These are phyloP conservation scores for Drosophila nasuta DNA, from an alignment of 1,140 invertebrate genomes.

Conservation along the genomic window DNA sequence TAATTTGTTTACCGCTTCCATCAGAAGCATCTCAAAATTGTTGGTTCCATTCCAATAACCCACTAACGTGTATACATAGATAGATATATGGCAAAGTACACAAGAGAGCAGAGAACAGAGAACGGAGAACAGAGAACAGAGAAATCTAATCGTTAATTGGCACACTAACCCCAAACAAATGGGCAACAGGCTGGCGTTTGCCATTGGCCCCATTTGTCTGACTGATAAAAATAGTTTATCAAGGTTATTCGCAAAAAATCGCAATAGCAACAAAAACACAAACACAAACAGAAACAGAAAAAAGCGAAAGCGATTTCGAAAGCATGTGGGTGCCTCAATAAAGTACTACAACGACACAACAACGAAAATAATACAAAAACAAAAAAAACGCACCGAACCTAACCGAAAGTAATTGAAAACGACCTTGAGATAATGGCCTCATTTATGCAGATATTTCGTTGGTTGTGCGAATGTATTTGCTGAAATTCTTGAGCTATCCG, in stretches of 20 bases:
- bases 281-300: constrained; percentile 2
- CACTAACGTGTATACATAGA: constrained; percentile 21
- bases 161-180: constrained; percentile 81
- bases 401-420: constrained; percentile 52
- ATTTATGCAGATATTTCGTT: constrained; percentile 64
- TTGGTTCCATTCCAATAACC: constrained; percentile 60
- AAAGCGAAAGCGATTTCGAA: constrained; percentile 56
- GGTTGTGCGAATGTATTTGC: constrained; percentile 3
- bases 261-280: constrained; percentile 38
- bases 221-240: constrained; percentile 83
- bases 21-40: constrained; percentile 10
- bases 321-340: constrained; percentile 46
- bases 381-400: constrained; percentile 1
- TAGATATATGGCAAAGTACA: neutral
- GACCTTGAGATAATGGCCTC: constrained; percentile 79
- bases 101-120: neutral
- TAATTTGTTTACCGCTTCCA: constrained; percentile 65
- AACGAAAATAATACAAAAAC: neutral
- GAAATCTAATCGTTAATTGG: constrained; percentile 79
- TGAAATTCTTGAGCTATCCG: constrained; percentile 35
- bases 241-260: constrained; percentile 71
- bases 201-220: constrained; percentile 74
- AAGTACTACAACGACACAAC: constrained; percentile 9
- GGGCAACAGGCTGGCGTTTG: constrained; percentile 37
- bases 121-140: neutral